Evolutionary conservation across 23 tunicate species (phyloP).

Genomic region (Diplosoma virens): DNA sequence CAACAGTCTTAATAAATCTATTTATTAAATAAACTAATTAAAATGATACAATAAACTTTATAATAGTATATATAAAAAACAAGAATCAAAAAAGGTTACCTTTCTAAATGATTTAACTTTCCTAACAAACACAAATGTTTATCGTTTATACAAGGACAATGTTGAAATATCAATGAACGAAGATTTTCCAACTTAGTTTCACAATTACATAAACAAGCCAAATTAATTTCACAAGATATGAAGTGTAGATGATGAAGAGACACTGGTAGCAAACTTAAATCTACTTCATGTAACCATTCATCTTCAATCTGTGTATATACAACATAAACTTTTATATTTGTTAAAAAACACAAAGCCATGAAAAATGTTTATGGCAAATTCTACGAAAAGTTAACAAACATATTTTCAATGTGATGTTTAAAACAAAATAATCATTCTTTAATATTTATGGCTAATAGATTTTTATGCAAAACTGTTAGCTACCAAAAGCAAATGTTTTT

Average conservation of each 20-base stretch:
- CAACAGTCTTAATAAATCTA: neutral
- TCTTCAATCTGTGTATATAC: constrained; percentile 58
- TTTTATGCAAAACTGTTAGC: too few relatives aligned
- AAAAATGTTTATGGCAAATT: too few relatives aligned
- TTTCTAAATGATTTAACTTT: constrained; percentile 50
- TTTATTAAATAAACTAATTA: neutral
- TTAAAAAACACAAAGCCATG: too few relatives aligned
- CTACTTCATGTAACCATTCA: constrained; percentile 35
- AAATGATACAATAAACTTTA: too few relatives aligned
- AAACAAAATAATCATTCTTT: too few relatives aligned
- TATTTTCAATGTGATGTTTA: too few relatives aligned
- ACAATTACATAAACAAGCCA: constrained; percentile 24
- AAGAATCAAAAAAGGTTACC: constrained; percentile 25
- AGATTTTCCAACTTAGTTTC: constrained; percentile 38
- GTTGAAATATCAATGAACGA: constrained; percentile 33
- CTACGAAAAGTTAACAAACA: too few relatives aligned
- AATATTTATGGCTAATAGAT: too few relatives aligned
- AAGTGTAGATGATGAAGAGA: constrained; percentile 49
- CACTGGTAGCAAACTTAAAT: constrained; percentile 42
- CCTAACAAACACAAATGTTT: constrained; percentile 54
- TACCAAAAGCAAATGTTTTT: neutral
- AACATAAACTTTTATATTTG: too few relatives aligned
- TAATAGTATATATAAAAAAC: too few relatives aligned
- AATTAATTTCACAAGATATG: constrained; percentile 59
- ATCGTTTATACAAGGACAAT: constrained; percentile 53